These are phyloP conservation scores for Takifugu rubripes DNA, from an alignment of 2,797 vertebrate genomes.

Conservation along the genomic window DNA sequence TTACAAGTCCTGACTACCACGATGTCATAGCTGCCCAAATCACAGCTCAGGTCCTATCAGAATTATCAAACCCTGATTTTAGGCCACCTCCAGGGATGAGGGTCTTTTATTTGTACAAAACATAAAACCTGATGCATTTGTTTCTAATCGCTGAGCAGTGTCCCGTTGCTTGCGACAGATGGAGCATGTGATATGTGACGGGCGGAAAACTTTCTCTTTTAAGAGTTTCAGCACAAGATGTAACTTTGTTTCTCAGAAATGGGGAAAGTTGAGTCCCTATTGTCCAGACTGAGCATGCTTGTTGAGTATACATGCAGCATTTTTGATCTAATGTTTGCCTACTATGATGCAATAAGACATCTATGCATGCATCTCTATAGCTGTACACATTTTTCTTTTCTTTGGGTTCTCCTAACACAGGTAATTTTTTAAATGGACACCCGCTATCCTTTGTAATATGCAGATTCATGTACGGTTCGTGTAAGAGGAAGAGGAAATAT, in stretches of 20 bases:
- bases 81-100: slow-evolving; percentile 34
- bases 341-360: slow-evolving; percentile 52
- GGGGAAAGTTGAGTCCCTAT: slow-evolving; percentile 17
- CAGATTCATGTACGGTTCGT: slow-evolving; percentile 38
- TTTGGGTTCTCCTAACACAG: slow-evolving; percentile 29
- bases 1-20: slow-evolving; percentile 56
- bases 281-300: slow-evolving; percentile 57
- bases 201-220: neutral
- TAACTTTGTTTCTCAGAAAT: slow-evolving; percentile 45
- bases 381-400: slow-evolving; percentile 46
- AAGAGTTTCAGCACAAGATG: slow-evolving; percentile 38
- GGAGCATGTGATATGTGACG: too few species aligned
- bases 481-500: slow-evolving; percentile 42
- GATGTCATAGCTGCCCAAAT: slow-evolving; percentile 45
- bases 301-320: slow-evolving; percentile 20
- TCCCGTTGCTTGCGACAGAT: too few species aligned
- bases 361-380: slow-evolving; percentile 57
- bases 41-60: slow-evolving; percentile 26
- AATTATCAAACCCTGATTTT: slow-evolving; percentile 23
- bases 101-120: neutral
- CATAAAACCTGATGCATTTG: neutral
- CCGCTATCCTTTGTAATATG: slow-evolving; percentile 24
- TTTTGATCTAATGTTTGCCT: slow-evolving; percentile 31
- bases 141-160: too few species aligned
- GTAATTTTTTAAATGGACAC: slow-evolving; percentile 32